phyloP scores from a whole-genome alignment of 2,113 vertebrate species.

The Malurus alboscapulatus region DNA sequence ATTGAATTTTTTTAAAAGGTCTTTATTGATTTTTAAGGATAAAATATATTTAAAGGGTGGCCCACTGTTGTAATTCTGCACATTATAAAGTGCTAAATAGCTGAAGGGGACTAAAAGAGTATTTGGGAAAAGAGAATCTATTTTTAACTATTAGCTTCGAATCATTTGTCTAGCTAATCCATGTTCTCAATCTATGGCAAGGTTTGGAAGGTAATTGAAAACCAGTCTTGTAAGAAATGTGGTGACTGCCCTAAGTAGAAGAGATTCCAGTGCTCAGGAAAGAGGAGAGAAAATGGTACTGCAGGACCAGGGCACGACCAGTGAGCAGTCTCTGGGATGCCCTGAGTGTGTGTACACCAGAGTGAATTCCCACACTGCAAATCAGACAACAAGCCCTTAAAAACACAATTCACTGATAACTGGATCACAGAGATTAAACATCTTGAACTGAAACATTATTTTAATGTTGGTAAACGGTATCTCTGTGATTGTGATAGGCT shows the following conservation, averaged over 20 bases:
- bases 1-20: conserved; percentile 60
- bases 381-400: not conserved
- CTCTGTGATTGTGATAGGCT: not conserved
- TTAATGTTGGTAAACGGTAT: not conserved
- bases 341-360: not conserved
- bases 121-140: conserved; percentile 56
- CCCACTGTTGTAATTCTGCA: conserved; percentile 50
- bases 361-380: not conserved
- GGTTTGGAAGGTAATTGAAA: conserved; percentile 57
- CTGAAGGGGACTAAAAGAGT: conserved; percentile 58
- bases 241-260: not conserved
- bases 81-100: conserved; percentile 68
- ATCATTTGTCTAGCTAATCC: conserved; percentile 42
- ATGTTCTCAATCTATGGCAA: conserved; percentile 36
- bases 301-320: fast-evolving
- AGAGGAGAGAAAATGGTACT: not conserved
- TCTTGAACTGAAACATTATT: not conserved
- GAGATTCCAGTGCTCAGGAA: not conserved
- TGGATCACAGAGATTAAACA: not conserved
- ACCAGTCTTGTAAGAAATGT: conserved; percentile 15
- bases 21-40: conserved; percentile 68
- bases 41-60: conserved; percentile 55
- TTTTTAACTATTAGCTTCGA: conserved; percentile 69
- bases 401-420: not conserved
- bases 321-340: fast-evolving